Base-by-base conservation (phyloP, 2,113 vertebrate genomes). In the Siniperca knerii region DNA sequence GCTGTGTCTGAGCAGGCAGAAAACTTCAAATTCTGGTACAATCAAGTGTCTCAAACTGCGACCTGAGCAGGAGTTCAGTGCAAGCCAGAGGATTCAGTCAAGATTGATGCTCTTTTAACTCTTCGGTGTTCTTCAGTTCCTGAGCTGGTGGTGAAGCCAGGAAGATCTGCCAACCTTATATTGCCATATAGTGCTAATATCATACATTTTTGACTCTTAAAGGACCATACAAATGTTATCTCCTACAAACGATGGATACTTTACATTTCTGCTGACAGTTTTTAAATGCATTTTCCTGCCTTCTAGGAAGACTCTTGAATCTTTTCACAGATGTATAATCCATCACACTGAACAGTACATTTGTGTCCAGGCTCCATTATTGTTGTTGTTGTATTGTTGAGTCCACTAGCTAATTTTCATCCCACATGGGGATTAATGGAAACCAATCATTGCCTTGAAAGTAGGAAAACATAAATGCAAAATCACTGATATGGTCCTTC, bases 21-120 rank as follows among this genome's bases (percentile, higher is more conserved):
- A 62, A 25, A 33, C 33, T 21, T 77, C 55, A 62, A 4, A 77
- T 65, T 70, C 66, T 64, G 40, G 25, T 50, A 64, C 37, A 82
- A 60, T 75, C 16, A 75, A 71, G 57, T 23, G 4, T 75, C 35
- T 69, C 50, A 85, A 70, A 52, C 73, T 82, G 79, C 66, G 82
- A 66, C 62, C 68, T 37, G 21, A 81, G 7, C 29, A 21, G n/a
- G 42, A 77, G 77, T 55, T 72, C 67, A 35, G 0, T 48, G 55
- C 3, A 6, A 44, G 3, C 29, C 29, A 18, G 40, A 50, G 4
- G 42, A 58, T 42, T 79, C 23, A 58, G 16, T 25, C 1, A 3
- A 68, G 46, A 48, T 37, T 37, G 42, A 57, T 25, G 62, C 37
- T 62, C 10, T 25, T 25, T 64, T 61, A 66, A 35, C 33, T 21